Evolutionary conservation across 2,113 vertebrate species (phyloP).

Genomic region (Zosterops japonicus): DNA sequence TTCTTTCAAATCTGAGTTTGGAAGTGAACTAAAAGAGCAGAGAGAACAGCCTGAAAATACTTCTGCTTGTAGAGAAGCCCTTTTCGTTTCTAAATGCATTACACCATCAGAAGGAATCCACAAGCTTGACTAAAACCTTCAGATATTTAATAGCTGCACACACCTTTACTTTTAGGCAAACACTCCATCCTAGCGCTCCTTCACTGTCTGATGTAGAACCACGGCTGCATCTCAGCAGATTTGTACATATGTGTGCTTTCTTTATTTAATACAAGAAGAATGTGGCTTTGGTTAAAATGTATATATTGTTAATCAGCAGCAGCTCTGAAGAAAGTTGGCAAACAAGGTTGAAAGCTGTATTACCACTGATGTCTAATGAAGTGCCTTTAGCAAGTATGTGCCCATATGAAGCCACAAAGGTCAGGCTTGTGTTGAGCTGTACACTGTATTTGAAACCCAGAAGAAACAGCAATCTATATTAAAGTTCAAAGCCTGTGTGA

Average conservation of each 20-base stretch:
- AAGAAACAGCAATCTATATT: constrained; percentile 3
- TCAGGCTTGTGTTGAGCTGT: constrained; percentile 10
- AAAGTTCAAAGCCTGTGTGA: constrained; percentile 26
- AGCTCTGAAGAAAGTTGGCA: neutral
- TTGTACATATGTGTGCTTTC: neutral
- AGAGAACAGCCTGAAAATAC: neutral
- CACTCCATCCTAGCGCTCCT: neutral
- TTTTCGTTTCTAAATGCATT: neutral
- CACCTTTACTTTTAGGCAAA: neutral
- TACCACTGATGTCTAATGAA: neutral
- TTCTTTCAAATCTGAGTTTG: neutral
- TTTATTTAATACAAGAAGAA: neutral
- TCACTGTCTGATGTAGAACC: neutral
- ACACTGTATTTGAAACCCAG: neutral
- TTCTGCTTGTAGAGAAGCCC: neutral
- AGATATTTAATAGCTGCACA: neutral
- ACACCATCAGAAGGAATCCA: neutral
- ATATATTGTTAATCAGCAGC: neutral
- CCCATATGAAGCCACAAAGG: neutral
- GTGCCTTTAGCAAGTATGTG: neutral
- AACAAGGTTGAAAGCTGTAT: neutral
- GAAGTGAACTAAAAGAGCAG: neutral
- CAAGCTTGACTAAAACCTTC: neutral
- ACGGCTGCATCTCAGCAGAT: neutral
- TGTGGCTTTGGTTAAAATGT: neutral